phyloP scores from a whole-genome alignment of 2,888 invertebrate genomes.

The Synanthedon myopaeformis region DNA sequence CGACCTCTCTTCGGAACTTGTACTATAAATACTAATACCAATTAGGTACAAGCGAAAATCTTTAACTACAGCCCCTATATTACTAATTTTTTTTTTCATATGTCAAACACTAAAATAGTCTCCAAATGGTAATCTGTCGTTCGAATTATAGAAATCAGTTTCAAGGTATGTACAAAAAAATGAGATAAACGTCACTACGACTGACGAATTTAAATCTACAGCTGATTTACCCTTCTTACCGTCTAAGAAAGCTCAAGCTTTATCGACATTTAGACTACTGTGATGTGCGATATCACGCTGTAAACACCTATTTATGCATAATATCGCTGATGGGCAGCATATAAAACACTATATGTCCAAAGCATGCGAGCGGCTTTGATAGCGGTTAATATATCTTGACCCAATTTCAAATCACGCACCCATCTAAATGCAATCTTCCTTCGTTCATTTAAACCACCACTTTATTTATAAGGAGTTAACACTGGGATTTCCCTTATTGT shows the following conservation, averaged over 20 bases:
- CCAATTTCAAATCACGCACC: no score
- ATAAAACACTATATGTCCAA: conserved; percentile 45
- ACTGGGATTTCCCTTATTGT: no score
- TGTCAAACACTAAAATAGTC: conserved; percentile 7
- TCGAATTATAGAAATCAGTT: conserved; percentile 40
- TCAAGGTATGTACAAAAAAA: conserved; percentile 59
- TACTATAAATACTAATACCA: no score
- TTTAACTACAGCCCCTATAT: no score
- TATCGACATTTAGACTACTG: conserved; percentile 58
- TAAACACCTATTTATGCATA: conserved; percentile 57
- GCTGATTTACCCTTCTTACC: conserved; percentile 63
- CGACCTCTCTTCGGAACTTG: no score
- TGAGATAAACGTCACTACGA: conserved; percentile 45
- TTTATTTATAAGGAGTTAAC: no score
- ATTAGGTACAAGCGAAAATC: no score
- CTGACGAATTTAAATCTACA: conserved; percentile 59
- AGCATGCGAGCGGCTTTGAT: conserved; percentile 25
- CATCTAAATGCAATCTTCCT: no score
- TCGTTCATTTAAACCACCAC: no score
- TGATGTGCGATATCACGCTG: conserved; percentile 62
- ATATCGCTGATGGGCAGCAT: conserved; percentile 52
- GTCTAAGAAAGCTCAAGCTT: conserved; percentile 64
- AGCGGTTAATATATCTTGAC: no score
- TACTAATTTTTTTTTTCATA: no score
- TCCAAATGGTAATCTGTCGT: conserved; percentile 54